phyloP scores from a whole-genome alignment of 2,113 vertebrate genomes.

The Hippocampus comes region DNA sequence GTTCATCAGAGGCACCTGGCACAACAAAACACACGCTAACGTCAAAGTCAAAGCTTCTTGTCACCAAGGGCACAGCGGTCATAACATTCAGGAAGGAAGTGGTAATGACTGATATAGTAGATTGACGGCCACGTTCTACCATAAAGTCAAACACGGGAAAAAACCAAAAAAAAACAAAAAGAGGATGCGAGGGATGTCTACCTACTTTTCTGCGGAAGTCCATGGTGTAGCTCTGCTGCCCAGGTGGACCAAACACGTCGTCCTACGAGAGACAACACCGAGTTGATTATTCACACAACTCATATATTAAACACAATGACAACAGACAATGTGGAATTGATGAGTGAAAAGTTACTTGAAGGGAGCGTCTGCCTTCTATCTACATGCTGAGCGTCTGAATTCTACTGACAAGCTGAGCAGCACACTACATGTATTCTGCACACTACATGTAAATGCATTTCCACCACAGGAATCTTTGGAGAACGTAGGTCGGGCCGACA shows the following conservation, averaged over 20 bases:
- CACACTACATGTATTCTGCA: neutral
- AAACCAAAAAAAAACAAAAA: neutral
- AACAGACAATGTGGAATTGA: slow-evolving; percentile 11
- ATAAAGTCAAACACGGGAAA: neutral
- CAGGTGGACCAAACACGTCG: slow-evolving; percentile 79
- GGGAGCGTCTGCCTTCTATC: neutral
- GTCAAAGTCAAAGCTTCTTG: neutral
- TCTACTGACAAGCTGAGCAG: neutral
- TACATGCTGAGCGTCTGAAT: neutral
- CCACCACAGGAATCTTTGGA: neutral
- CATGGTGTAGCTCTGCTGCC: slow-evolving; percentile 79
- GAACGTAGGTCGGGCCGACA: no score
- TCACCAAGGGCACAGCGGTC: neutral
- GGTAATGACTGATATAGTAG: neutral
- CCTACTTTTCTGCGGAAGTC: slow-evolving; percentile 87
- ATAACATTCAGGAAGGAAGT: neutral
- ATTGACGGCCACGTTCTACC: neutral
- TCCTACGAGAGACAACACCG: slow-evolving; percentile 69
- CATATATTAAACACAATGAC: neutral
- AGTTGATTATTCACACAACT: neutral
- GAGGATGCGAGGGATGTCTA: neutral
- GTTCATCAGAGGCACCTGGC: slow-evolving; percentile 91
- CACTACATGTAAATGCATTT: neutral
- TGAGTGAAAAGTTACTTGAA: slow-evolving; percentile 3
- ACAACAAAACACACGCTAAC: neutral